A percentile compares a stretch with the other conserved stretches of the same genome.
Conservation (phyloP, 2,888 invertebrate genomes). For the Dynastes tityus region DNA sequence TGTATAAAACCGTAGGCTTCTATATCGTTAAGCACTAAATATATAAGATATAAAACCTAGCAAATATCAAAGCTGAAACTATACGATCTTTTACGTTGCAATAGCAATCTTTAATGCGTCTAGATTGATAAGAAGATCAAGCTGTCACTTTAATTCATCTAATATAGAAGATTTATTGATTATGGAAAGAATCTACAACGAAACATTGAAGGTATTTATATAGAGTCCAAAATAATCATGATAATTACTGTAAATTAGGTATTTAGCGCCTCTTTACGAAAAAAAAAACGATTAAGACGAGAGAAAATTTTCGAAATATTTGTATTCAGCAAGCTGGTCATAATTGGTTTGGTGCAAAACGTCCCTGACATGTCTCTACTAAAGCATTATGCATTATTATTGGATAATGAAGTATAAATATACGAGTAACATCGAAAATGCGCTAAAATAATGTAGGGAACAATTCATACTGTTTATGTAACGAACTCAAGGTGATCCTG, state of each 20-base stretch:
- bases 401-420: too few relatives aligned
- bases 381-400: too few relatives aligned
- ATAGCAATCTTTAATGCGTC: slow-evolving; percentile 22
- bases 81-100: slow-evolving; percentile 15
- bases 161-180: slow-evolving; percentile 37
- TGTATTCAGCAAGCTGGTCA: too few relatives aligned
- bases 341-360: too few relatives aligned
- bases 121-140: slow-evolving; percentile 34
- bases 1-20: background rate
- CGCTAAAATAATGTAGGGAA: too few relatives aligned
- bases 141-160: slow-evolving; percentile 36
- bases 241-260: background rate
- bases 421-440: too few relatives aligned
- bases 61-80: slow-evolving; percentile 12
- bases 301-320: too few relatives aligned
- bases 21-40: background rate
- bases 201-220: background rate
- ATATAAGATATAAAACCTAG: background rate
- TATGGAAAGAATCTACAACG: background rate
- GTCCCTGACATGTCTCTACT: too few relatives aligned
- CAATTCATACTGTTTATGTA: too few relatives aligned
- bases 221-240: background rate
- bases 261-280: too few relatives aligned
- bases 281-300: too few relatives aligned
- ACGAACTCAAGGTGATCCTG: too few relatives aligned